Conservation (phyloP, 2,888 invertebrate species). For the Hoplodrina ambigua region DNA sequence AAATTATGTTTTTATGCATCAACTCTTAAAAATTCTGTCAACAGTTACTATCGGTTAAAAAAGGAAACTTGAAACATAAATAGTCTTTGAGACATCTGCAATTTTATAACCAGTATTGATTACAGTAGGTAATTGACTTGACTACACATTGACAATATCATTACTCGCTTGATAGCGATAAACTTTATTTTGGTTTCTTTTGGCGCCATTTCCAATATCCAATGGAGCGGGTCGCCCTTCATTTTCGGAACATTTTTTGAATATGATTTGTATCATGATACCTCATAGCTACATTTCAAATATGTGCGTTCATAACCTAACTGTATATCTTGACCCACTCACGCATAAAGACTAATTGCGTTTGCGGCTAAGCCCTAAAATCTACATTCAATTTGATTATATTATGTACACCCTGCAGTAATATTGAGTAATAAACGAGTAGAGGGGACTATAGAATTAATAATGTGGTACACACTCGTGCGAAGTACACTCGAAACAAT, state of each 20-base stretch:
- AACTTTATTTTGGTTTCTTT: not conserved
- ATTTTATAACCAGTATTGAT: conserved; percentile 35
- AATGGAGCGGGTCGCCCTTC: not conserved
- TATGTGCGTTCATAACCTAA: not conserved
- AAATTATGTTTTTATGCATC: not conserved
- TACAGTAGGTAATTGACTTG: conserved; percentile 36
- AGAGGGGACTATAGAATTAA: no score
- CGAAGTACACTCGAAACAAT: no score
- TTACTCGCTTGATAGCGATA: not conserved
- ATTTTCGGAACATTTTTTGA: not conserved
- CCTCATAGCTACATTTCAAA: not conserved
- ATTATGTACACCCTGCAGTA: not conserved
- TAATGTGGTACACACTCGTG: no score
- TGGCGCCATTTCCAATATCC: not conserved
- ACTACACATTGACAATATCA: conserved; percentile 5
- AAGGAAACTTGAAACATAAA: conserved; percentile 34
- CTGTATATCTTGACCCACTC: conserved; percentile 2
- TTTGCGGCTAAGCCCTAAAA: not conserved
- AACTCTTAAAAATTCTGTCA: not conserved
- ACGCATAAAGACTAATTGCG: conserved; percentile 12
- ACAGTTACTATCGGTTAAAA: conserved; percentile 7
- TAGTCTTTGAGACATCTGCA: conserved; percentile 14
- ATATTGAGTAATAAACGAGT: not conserved
- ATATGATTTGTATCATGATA: not conserved
- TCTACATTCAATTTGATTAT: conserved; percentile 25